phyloP scores from a whole-genome alignment of 2,888 invertebrate species.

The Catocala nupta region DNA sequence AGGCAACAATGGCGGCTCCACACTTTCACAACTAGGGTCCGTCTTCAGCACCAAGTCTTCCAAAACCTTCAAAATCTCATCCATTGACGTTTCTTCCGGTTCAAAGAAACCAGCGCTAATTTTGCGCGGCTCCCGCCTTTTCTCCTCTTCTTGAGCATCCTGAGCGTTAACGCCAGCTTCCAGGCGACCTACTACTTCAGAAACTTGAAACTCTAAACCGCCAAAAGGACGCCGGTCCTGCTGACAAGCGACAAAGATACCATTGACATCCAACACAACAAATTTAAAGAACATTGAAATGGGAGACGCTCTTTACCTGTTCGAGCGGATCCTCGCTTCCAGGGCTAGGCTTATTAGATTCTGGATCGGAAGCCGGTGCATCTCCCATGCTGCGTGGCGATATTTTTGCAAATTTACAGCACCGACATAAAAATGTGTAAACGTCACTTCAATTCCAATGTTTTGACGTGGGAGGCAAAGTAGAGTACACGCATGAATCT shows the following conservation, averaged over 20 bases:
- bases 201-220: constrained; percentile 91
- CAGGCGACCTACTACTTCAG: constrained; percentile 90
- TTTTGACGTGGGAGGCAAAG: constrained; percentile 71
- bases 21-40: constrained; percentile 88
- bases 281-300: constrained; percentile 6
- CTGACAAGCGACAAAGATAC: constrained; percentile 57
- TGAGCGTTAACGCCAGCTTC: constrained; percentile 89
- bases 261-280: constrained; percentile 31
- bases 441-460: constrained; percentile 81
- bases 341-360: constrained; percentile 70
- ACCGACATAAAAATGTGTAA: constrained; percentile 82
- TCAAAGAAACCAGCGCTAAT: constrained; percentile 85
- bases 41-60: constrained; percentile 88
- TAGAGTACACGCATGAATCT: constrained; percentile 36
- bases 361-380: constrained; percentile 74
- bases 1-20: constrained; percentile 88
- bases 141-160: constrained; percentile 76
- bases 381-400: constrained; percentile 85
- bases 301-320: constrained; percentile 64
- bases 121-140: constrained; percentile 77
- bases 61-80: constrained; percentile 88
- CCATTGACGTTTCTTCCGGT: constrained; percentile 86
- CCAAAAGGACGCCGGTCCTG: constrained; percentile 89
- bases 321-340: constrained; percentile 62
- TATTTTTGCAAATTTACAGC: constrained; percentile 72